phyloP scores from a whole-genome alignment of 2,797 vertebrate genomes.

The Anabacerthia variegaticeps region DNA sequence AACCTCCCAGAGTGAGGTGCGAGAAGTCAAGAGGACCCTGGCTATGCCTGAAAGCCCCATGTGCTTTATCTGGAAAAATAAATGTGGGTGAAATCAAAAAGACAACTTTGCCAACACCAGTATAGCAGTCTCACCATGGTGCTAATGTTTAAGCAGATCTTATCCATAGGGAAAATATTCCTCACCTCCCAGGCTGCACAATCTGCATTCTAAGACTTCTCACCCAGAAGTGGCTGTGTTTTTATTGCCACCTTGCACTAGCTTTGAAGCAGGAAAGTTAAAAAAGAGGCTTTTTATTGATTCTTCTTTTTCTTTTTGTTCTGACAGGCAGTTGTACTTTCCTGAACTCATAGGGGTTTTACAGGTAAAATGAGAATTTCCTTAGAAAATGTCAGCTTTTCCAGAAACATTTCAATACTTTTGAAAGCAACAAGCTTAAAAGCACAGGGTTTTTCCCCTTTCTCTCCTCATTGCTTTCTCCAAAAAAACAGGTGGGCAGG shows the following conservation, averaged over 20 bases:
- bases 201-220: neutral
- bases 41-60: neutral
- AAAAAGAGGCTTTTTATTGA: neutral
- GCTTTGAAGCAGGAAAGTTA: neutral
- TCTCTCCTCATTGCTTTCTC: neutral
- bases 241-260: neutral
- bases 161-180: neutral
- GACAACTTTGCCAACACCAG: neutral
- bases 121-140: neutral
- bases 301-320: neutral
- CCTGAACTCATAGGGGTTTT: neutral
- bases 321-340: neutral
- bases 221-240: neutral
- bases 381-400: neutral
- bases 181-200: neutral
- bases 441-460: neutral
- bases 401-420: neutral
- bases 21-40: neutral
- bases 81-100: neutral
- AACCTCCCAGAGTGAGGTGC: neutral
- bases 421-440: slow-evolving; percentile 7
- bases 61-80: neutral
- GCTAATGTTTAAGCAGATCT: neutral
- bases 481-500: neutral
- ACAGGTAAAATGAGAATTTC: slow-evolving; percentile 10